Evolutionary conservation across 1,140 invertebrate genomes (phyloP).

Genomic region (Stegodyphus dumicola): DNA sequence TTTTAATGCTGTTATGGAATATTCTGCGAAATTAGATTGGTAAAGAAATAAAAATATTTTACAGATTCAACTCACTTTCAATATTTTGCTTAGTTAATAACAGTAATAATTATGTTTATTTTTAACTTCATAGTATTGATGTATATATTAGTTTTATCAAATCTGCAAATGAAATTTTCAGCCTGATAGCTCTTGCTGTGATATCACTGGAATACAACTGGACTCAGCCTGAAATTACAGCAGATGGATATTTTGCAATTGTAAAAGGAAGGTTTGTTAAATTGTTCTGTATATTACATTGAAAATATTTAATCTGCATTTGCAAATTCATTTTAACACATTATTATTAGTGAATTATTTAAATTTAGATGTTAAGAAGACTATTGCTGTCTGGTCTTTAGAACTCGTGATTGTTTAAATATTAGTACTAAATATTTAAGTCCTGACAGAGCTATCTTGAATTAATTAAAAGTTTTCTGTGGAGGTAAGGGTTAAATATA

Average conservation of each 20-base stretch:
- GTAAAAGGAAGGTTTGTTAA: conserved; percentile 72
- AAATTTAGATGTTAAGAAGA: no score
- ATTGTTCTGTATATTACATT: background rate
- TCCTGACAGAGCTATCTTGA: no score
- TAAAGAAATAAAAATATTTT: conserved; percentile 64
- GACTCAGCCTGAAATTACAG: conserved; percentile 75
- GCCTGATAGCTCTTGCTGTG: conserved; percentile 79
- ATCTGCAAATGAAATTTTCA: conserved; percentile 67
- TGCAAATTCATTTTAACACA: no score
- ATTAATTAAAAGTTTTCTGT: no score
- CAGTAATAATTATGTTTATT: conserved; percentile 63
- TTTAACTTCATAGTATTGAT: background rate
- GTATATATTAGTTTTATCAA: conserved; percentile 1
- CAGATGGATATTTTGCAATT: conserved; percentile 75
- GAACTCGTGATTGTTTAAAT: no score
- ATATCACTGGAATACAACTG: conserved; percentile 80
- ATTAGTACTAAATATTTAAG: no score
- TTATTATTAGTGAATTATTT: no score
- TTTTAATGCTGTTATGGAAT: conserved; percentile 75
- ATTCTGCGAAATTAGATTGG: conserved; percentile 81
- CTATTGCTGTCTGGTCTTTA: no score
- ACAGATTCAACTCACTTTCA: no score
- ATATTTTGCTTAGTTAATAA: background rate
- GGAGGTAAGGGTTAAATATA: no score
- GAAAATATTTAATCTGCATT: background rate